Base-by-base conservation (phyloP, 2,888 invertebrate species). In the Koerneria pararmatus region DNA sequence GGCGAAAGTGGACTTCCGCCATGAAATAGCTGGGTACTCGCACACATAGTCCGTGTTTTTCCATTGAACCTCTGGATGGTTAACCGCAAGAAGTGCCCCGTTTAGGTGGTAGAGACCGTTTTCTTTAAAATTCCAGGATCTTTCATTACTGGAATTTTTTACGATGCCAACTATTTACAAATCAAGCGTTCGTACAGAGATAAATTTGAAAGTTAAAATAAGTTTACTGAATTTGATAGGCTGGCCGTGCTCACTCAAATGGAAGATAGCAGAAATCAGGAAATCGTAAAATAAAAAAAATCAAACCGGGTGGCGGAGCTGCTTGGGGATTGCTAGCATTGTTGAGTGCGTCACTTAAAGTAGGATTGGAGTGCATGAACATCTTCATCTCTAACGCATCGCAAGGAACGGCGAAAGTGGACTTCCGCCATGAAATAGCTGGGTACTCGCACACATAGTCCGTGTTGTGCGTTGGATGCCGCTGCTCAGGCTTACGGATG, bases 321-420 rank as follows among this genome's bases (percentile, higher is more conserved):
- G 41, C n/a, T n/a, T n/a, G n/a, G n/a, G n/a, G n/a, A n/a, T n/a
- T n/a, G n/a, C n/a, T n/a, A n/a, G 67, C 60, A 27, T 66, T 66
- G 46, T 76, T 75, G 54, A 78, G 69, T 2, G 78, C 77, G 2
- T 74, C 73, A 32, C 72, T 69, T 8, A 80, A 66, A 0, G 71
- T 64, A 22, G 79, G 80, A 67, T 78, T 78, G 29, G 75, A 72
- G n/a, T 74, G 67, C 24, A 79, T 57, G 66, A 81, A 77, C 74
- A 78, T 79, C 68, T 75, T 78, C 69, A 74, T 71, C 65, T 81
- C 80, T 35, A 75, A 62, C n/a, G 76, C 74, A 54, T 82, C 81
- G 5, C 78, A 73, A 2, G 78, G 73, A 22, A 73, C 74, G 6
- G 74, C 68, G 6, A 71, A 70, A 34, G 76, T 70, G 46, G 71